A percentile compares a stretch with the other conserved stretches of the same genome.
These are phyloP conservation scores for Sylvicapra grimmia DNA, from an alignment of 2,113 vertebrate species.

Conservation along the genomic window DNA sequence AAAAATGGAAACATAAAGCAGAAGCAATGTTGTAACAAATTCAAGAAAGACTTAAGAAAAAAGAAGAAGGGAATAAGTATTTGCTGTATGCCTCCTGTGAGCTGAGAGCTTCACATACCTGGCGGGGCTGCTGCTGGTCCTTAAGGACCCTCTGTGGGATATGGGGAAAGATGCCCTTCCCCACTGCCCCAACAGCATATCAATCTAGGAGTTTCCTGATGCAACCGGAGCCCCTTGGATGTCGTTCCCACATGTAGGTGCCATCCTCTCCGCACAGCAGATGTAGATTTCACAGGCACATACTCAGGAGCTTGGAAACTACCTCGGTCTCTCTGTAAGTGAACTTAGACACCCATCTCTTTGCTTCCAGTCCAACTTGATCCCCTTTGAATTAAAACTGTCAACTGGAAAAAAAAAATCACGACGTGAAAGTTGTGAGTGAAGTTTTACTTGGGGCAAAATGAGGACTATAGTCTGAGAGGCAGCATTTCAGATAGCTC, in stretches of 20 bases:
- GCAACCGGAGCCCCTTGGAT: not conserved
- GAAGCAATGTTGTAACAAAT: not conserved
- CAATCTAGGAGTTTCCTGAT: not conserved
- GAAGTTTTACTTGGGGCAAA: not conserved
- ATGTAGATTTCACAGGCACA: not conserved
- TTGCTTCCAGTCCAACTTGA: not conserved
- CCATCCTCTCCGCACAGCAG: rapidly evolving
- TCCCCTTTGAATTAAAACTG: not conserved
- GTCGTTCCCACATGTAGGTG: rapidly evolving
- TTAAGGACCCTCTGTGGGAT: not conserved
- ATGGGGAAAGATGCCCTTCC: not conserved
- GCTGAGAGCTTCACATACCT: rapidly evolving
- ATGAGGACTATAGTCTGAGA: not conserved
- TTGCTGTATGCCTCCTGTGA: not conserved
- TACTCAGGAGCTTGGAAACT: not conserved
- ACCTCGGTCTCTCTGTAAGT: not conserved
- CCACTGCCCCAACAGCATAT: not conserved
- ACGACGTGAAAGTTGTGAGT: not conserved
- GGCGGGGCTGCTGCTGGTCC: not conserved
- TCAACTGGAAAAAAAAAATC: not conserved
- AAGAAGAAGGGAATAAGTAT: not conserved
- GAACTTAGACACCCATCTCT: not conserved
- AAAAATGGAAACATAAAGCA: not conserved
- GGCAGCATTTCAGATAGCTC: not conserved
- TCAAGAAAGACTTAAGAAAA: not conserved